Conservation (phyloP, 1,140 invertebrate genomes). For the Pogonomyrmex barbatus region DNA sequence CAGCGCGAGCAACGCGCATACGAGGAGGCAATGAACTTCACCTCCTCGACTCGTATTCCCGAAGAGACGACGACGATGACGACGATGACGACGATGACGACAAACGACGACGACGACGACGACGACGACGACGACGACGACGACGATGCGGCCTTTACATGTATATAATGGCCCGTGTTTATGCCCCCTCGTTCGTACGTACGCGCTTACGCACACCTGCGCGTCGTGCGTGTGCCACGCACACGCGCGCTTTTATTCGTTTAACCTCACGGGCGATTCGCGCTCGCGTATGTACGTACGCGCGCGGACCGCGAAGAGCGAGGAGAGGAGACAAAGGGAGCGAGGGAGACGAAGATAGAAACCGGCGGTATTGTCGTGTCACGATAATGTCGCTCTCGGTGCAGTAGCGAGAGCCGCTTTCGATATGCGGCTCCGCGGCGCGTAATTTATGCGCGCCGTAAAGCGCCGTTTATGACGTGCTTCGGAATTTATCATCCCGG, state of each 20-base stretch:
- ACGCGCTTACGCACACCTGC: conserved; percentile 68
- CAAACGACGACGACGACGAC: conserved; percentile 64
- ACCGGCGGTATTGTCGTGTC: conserved; percentile 52
- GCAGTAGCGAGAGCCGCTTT: conserved; percentile 53
- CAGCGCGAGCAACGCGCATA: conserved; percentile 66
- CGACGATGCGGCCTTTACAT: conserved; percentile 82
- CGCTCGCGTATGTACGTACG: conserved; percentile 35
- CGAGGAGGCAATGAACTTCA: conserved; percentile 86
- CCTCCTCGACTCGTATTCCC: conserved; percentile 79
- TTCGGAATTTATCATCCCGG: conserved; percentile 52
- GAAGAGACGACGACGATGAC: conserved; percentile 63
- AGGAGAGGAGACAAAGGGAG: background rate
- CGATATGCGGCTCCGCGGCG: conserved; percentile 49
- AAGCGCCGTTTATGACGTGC: conserved; percentile 58
- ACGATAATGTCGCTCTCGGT: conserved; percentile 62
- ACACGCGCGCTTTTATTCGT: conserved; percentile 68
- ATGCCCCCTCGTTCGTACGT: conserved; percentile 78
- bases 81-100: conserved; percentile 68
- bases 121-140: conserved; percentile 62
- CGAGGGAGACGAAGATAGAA: background rate
- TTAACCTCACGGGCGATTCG: conserved; percentile 61
- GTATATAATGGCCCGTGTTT: conserved; percentile 85
- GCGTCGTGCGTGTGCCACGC: conserved; percentile 70
- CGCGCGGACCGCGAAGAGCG: conserved; percentile 33
- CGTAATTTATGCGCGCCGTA: conserved; percentile 61